Percentiles rank a stretch among this genome's conserved stretches.
Conservation (phyloP, 2,888 invertebrate genomes). For the Allophyes oxyacanthae region DNA sequence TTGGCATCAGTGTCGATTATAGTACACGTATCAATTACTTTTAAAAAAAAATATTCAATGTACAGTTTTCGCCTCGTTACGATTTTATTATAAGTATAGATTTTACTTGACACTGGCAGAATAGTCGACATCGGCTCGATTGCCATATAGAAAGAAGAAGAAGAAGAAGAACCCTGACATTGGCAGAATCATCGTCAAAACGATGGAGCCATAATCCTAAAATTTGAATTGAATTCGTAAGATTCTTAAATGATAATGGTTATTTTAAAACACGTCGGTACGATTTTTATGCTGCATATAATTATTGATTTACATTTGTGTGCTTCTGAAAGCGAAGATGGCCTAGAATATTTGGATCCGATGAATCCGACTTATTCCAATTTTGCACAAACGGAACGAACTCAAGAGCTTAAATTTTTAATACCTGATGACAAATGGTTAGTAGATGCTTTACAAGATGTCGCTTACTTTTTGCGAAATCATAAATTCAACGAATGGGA, state of each 20-base stretch:
- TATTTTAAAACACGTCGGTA: background rate
- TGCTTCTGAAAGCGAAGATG: constrained; percentile 9
- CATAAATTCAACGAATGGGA: constrained; percentile 92
- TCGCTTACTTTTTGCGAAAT: constrained; percentile 90
- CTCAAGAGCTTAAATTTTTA: constrained; percentile 28
- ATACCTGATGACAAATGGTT: constrained; percentile 73
- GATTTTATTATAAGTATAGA: too few species aligned
- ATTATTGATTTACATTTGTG: constrained; percentile 1
- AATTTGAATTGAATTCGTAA: too few species aligned
- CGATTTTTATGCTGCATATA: constrained; percentile 3
- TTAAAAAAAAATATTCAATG: too few species aligned
- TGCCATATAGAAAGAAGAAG: too few species aligned
- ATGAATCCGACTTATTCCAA: constrained; percentile 5
- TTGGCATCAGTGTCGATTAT: too few species aligned
- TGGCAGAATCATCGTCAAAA: too few species aligned
- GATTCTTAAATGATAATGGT: constrained; percentile 15
- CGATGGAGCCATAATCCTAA: too few species aligned
- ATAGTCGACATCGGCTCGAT: too few species aligned
- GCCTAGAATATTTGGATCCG: constrained; percentile 9
- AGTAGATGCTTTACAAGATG: constrained; percentile 85
- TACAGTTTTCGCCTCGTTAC: too few species aligned
- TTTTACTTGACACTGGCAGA: too few species aligned
- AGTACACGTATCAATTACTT: too few species aligned
- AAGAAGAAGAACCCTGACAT: too few species aligned
- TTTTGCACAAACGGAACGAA: constrained; percentile 9